Evolutionary conservation across 2,113 vertebrate genomes (phyloP).

Genomic region (Larimichthys polyactis): DNA sequence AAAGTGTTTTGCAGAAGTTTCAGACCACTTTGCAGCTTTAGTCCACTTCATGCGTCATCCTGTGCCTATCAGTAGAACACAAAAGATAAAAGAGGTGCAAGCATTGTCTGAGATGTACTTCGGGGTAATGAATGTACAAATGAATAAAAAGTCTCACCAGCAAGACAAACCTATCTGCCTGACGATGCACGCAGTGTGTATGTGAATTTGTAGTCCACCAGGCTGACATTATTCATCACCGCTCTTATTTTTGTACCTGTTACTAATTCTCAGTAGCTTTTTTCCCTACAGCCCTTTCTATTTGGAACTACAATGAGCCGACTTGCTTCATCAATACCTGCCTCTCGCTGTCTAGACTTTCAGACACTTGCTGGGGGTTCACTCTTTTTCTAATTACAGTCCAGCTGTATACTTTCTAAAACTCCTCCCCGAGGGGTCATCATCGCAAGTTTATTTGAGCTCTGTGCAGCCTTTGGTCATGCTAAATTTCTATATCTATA

Average conservation of each 20-base stretch:
- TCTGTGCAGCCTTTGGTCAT: conserved; percentile 14
- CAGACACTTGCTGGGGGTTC: conserved; percentile 39
- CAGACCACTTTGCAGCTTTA: no score
- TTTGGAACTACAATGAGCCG: conserved; percentile 1
- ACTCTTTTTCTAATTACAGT: conserved; percentile 49
- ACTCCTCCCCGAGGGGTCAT: conserved; percentile 29
- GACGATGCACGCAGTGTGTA: background rate
- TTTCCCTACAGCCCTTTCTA: background rate
- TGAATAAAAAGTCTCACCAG: background rate
- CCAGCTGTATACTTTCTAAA: conserved; percentile 28
- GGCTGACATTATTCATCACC: background rate
- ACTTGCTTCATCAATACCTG: conserved; percentile 25
- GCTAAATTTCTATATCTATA: conserved; percentile 24
- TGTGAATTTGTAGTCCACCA: background rate
- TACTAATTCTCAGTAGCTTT: conserved; percentile 22
- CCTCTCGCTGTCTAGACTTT: conserved; percentile 41
- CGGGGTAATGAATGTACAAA: background rate
- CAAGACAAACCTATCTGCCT: background rate
- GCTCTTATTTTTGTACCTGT: conserved; percentile 10
- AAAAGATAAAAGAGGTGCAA: background rate
- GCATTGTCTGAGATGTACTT: no score
- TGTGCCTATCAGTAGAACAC: background rate
- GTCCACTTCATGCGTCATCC: background rate
- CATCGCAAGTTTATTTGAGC: conserved; percentile 30
- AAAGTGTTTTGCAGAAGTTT: background rate